These are phyloP conservation scores for Peromyscus nudipes DNA, from an alignment of 2,797 vertebrate species.

Conservation along the genomic window DNA sequence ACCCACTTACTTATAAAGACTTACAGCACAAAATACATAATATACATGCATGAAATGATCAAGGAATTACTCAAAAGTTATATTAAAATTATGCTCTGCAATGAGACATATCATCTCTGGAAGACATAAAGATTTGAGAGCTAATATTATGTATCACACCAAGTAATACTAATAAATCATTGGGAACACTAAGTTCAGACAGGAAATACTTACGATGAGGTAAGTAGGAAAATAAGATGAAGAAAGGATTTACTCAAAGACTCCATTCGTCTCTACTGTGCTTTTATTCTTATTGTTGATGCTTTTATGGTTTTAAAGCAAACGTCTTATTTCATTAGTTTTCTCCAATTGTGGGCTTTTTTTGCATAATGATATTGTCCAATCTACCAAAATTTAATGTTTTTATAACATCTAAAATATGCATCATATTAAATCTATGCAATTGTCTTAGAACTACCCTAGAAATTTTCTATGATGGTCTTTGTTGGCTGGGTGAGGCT, in stretches of 20 bases:
- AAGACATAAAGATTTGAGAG: slow-evolving; percentile 16
- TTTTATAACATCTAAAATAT: background rate
- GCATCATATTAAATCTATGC: background rate
- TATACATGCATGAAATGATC: background rate
- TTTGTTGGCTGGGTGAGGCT: background rate
- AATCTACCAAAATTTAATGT: background rate
- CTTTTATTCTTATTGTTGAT: background rate
- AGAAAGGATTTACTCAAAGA: background rate
- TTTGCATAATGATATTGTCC: background rate
- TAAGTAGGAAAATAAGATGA: background rate
- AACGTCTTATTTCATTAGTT: background rate
- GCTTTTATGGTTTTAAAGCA: background rate
- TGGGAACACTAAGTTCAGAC: background rate
- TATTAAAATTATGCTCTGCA: background rate
- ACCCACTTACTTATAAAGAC: background rate
- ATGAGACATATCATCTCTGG: background rate
- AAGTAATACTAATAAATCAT: background rate
- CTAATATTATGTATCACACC: background rate
- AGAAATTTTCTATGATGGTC: background rate
- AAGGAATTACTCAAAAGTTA: background rate
- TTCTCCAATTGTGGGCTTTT: slow-evolving; percentile 1
- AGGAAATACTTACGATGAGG: background rate
- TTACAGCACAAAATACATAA: background rate
- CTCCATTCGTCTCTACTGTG: background rate
- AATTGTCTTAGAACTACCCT: background rate